Conservation (phyloP, 2,888 invertebrate genomes). For the Apotomis betuletana region DNA sequence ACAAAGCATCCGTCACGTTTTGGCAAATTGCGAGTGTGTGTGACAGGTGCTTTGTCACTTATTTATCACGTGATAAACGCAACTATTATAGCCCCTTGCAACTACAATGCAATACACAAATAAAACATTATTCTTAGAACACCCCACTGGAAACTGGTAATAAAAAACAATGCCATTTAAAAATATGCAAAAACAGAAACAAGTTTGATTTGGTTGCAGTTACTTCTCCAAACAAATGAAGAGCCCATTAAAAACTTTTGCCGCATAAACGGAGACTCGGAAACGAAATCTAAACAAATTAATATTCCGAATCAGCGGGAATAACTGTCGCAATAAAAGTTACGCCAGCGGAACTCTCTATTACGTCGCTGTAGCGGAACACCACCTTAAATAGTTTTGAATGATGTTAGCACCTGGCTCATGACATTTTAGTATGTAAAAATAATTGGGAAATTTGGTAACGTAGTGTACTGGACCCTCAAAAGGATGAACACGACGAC, state of each 20-base stretch:
- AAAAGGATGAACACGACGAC: too few species aligned
- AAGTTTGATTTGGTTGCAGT: constrained; percentile 17
- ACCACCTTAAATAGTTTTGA: constrained; percentile 11
- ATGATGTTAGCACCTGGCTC: neutral
- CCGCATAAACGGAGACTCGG: constrained; percentile 1
- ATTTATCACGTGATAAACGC: too few species aligned
- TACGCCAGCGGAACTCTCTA: constrained; percentile 3
- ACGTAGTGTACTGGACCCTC: too few species aligned
- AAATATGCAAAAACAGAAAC: neutral
- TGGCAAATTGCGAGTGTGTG: too few species aligned
- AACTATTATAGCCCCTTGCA: too few species aligned
- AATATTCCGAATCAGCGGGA: constrained; percentile 29
- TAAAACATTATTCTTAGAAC: too few species aligned
- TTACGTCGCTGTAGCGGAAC: constrained; percentile 8
- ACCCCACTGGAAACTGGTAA: too few species aligned
- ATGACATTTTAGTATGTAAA: neutral
- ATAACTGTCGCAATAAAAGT: constrained; percentile 30
- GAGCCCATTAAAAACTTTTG: constrained; percentile 28
- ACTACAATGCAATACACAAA: too few species aligned
- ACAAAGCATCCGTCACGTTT: too few species aligned
- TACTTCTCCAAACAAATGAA: constrained; percentile 20
- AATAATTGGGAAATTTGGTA: too few species aligned
- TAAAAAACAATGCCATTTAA: neutral
- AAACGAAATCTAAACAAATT: constrained; percentile 36
- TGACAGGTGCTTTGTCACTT: too few species aligned